phyloP scores from a whole-genome alignment of 2,113 vertebrate genomes.

The Gulo gulo region DNA sequence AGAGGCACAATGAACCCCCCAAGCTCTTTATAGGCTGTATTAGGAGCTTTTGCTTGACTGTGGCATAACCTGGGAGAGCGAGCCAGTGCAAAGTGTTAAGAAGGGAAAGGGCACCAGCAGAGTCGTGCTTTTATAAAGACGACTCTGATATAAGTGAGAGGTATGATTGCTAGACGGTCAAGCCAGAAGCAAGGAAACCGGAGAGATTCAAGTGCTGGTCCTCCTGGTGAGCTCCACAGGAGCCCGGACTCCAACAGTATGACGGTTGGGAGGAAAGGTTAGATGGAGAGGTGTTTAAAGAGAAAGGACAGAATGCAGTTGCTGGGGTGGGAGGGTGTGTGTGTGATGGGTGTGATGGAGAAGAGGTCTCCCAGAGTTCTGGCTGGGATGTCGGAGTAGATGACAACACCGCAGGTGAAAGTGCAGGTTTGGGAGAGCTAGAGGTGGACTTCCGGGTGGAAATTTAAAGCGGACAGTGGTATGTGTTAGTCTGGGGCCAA shows the following conservation, averaged over 20 bases:
- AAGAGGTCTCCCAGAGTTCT: not conserved
- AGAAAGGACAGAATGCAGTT: not conserved
- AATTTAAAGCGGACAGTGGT: not conserved
- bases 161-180: not conserved
- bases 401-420: not conserved
- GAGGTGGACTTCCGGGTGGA: not conserved
- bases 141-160: not conserved
- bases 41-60: not conserved
- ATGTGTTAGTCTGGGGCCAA: not conserved
- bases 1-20: not conserved
- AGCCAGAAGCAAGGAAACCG: not conserved
- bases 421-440: not conserved
- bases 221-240: not conserved
- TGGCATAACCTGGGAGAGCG: not conserved
- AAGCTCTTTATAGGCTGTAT: not conserved
- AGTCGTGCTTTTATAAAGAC: not conserved
- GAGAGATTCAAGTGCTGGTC: not conserved
- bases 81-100: not conserved
- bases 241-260: not conserved
- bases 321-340: too few species aligned
- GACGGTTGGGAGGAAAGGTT: not conserved
- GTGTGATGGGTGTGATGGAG: not conserved
- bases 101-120: not conserved
- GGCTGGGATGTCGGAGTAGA: not conserved
- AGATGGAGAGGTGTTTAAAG: not conserved